These are phyloP conservation scores for Orestias chungarensis DNA, from an alignment of 2,797 vertebrate species.

Conservation along the genomic window DNA sequence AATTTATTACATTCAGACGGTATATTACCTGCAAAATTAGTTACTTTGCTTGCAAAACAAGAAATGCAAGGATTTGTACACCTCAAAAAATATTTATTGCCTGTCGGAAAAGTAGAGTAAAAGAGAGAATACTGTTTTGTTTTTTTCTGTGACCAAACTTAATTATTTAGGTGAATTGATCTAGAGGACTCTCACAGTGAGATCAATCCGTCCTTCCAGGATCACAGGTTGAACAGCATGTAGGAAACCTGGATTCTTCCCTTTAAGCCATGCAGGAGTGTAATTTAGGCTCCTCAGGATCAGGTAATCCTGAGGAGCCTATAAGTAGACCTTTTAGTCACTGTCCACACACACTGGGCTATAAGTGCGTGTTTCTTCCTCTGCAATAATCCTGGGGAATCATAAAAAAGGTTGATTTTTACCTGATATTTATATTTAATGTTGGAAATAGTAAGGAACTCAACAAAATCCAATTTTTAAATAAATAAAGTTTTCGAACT, in stretches of 20 bases:
- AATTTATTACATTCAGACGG: background rate
- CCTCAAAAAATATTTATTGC: background rate
- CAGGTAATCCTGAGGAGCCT: constrained; percentile 10
- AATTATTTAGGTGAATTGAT: constrained; percentile 49
- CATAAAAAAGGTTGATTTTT: background rate
- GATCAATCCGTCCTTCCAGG: constrained; percentile 37
- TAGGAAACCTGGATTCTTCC: constrained; percentile 19
- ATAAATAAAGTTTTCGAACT: too few species aligned
- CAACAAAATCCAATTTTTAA: too few species aligned
- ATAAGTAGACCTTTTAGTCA: constrained; percentile 4
- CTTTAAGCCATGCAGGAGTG: constrained; percentile 15
- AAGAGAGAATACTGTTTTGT: too few species aligned
- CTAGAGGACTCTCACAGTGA: constrained; percentile 25
- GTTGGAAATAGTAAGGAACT: background rate
- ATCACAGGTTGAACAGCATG: constrained; percentile 16
- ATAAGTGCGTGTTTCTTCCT: background rate
- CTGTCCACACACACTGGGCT: background rate
- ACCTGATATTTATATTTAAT: background rate
- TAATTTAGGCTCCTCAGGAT: constrained; percentile 23
- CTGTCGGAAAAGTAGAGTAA: background rate
- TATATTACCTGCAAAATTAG: constrained; percentile 11
- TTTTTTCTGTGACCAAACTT: constrained; percentile 32
- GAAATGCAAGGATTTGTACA: background rate
- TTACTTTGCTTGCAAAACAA: constrained; percentile 5
- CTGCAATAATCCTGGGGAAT: background rate